Conservation (phyloP, 2,797 vertebrate genomes). For the Pangasius larnaudii region DNA sequence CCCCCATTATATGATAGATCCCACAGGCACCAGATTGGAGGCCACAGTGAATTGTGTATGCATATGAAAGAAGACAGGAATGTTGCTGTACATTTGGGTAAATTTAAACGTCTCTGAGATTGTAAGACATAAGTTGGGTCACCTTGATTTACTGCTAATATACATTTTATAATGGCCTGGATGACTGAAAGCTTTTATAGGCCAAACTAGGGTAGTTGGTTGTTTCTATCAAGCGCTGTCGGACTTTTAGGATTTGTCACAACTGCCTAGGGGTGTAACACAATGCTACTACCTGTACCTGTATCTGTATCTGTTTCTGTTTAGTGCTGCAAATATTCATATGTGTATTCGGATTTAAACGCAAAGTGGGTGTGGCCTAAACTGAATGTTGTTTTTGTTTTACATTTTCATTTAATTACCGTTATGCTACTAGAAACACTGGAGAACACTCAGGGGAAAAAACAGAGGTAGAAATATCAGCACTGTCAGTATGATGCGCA, state of each 20-base stretch:
- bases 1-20: constrained; percentile 28
- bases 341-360: neutral
- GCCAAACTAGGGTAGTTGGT: neutral
- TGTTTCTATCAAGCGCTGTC: neutral
- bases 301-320: neutral
- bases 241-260: neutral
- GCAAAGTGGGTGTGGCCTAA: neutral
- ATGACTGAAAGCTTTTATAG: neutral
- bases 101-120: neutral
- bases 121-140: neutral
- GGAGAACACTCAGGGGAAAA: neutral
- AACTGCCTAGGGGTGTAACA: neutral
- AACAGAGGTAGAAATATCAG: neutral
- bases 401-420: too few species aligned
- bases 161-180: neutral
- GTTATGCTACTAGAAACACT: neutral
- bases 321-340: too few species aligned
- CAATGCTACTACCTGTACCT: neutral
- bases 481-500: neutral
- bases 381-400: too few species aligned
- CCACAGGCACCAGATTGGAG: constrained; percentile 38
- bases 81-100: neutral
- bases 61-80: neutral
- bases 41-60: neutral
- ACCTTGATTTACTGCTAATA: neutral